A percentile compares a stretch with the other conserved stretches of the same genome.
phyloP scores from a whole-genome alignment of 2,888 invertebrate genomes.

The Euphydryas editha region DNA sequence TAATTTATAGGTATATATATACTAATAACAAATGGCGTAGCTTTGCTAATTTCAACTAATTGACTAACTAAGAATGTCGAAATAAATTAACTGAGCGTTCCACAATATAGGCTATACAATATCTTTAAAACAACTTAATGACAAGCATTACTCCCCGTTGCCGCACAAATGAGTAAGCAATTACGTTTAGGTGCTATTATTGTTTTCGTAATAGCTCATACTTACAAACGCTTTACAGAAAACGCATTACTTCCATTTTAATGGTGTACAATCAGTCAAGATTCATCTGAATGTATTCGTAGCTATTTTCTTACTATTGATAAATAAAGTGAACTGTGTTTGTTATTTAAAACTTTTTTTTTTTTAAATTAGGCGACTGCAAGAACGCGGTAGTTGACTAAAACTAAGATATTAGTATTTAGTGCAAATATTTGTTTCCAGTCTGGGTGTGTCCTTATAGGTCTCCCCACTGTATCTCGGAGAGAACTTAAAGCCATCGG shows the following conservation, averaged over 20 bases:
- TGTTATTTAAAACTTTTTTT: too few species aligned
- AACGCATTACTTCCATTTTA: conserved; percentile 25
- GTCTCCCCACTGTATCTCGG: too few species aligned
- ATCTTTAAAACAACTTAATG: conserved; percentile 19
- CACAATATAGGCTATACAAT: background rate
- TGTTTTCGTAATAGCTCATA: conserved; percentile 31
- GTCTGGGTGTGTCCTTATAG: too few species aligned
- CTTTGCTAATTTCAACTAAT: background rate
- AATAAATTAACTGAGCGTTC: background rate
- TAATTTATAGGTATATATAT: too few species aligned
- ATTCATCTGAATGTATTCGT: conserved; percentile 16
- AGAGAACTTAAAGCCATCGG: too few species aligned
- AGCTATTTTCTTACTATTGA: background rate
- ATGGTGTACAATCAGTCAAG: conserved; percentile 22
- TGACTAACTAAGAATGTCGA: background rate
- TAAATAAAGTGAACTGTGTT: too few species aligned
- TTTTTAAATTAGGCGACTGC: too few species aligned
- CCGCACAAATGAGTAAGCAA: conserved; percentile 20
- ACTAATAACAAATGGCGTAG: too few species aligned
- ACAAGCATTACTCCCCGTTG: conserved; percentile 11
- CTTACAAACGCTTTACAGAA: conserved; percentile 23
- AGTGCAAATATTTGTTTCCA: too few species aligned
- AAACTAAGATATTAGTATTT: too few species aligned
- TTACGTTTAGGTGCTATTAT: conserved; percentile 33
- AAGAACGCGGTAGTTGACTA: too few species aligned